Evolutionary conservation across 2,888 invertebrate species (phyloP).

Genomic region (Caenorhabditis wallacei): DNA sequence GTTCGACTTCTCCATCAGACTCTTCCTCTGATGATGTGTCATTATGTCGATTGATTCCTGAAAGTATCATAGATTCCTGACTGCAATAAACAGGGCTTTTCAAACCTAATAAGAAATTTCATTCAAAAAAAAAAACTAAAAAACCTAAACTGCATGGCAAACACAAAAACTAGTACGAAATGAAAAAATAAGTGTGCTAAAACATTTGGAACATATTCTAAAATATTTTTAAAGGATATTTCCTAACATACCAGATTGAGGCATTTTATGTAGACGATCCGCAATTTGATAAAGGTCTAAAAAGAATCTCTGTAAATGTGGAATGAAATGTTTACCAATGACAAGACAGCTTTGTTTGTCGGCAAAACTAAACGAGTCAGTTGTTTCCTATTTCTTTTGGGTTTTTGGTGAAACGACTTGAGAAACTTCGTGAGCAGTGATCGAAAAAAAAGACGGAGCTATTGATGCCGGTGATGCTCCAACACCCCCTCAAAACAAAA

Average conservation of each 20-base stretch:
- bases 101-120: neutral
- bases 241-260: neutral
- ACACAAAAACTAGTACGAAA: neutral
- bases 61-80: too few species aligned
- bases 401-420: neutral
- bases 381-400: constrained; percentile 36
- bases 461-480: neutral
- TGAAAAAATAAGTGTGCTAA: too few species aligned
- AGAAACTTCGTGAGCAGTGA: constrained; percentile 1
- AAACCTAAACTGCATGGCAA: neutral
- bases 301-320: neutral
- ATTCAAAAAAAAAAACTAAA: neutral
- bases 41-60: constrained; percentile 50
- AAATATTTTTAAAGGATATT: neutral
- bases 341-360: constrained; percentile 17
- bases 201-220: too few species aligned
- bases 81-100: too few species aligned
- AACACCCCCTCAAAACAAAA: constrained; percentile 6
- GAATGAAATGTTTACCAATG: neutral
- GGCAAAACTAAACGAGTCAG: constrained; percentile 4
- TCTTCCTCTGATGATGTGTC: constrained; percentile 70
- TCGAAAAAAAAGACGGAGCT: neutral
- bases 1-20: constrained; percentile 68
- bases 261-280: constrained; percentile 1
- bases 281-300: neutral